Base-by-base conservation (phyloP, 2,888 invertebrate species). In the Epinotia ramella region DNA sequence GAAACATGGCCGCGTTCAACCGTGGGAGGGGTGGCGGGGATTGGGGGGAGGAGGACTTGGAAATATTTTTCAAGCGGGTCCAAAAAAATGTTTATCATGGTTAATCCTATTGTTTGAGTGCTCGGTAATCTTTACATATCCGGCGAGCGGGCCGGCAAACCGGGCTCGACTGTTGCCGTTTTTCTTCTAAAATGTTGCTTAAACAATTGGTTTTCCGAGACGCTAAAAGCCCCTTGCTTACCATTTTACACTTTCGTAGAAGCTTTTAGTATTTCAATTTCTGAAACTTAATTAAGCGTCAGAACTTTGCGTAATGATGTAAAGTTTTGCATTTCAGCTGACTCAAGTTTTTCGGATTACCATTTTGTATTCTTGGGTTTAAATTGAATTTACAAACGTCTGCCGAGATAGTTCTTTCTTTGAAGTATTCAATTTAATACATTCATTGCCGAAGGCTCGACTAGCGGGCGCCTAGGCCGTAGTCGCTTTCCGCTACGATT, bases 111-210 rank as follows among this genome's bases (percentile, higher is more conserved):
- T 75, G 74, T 70, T 75, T 59, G 53, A 60, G 63, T 28, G 57
- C 73, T 68, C n/a, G 44, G 63, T 74, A 69, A 69, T 64, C 69
- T 74, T 69, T 69, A 63, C 63, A 74, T 69, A 74, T 59, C 69
- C 56, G 24, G 24, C n/a, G 72, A 18, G 20, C 65, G 16, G 7
- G 44, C 33, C 7, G 24, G 18, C 33, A 53, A n/a, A 59, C 18
- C 40, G 44, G 18, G 9, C 20, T 40, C n/a, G 13, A 16, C 53
- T 11, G 46, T 18, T 16, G 13, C 18, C 13, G 56, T 68, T 74
- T 74, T 56, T 66, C 53, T 40, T 53, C 9, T 40, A 60, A 66
- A 66, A 60, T 60, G 24, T 40, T 71, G 20, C 65, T 63, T 20
- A 60, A 60, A 71, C 24, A 65, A 71, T 66, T 71, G 70, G 18